Percentiles rank a stretch among this genome's conserved stretches.
Conservation (phyloP, 2,888 invertebrate genomes). For the Tiliacea aurago region DNA sequence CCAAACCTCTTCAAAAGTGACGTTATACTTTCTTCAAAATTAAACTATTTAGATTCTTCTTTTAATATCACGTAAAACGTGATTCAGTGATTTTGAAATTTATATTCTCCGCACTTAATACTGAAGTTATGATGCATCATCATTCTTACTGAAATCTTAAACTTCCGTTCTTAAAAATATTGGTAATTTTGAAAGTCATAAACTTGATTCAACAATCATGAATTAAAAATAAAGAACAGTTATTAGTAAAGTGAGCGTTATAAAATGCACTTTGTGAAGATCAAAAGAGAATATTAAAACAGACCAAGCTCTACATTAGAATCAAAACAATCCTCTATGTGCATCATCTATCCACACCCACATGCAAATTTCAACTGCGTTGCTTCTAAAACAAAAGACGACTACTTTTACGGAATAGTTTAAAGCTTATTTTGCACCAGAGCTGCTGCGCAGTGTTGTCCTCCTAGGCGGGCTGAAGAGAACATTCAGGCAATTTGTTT, state of each 20-base stretch:
- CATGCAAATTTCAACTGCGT: conserved; percentile 20
- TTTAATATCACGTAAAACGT: conserved; percentile 36
- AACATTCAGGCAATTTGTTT: conserved; percentile 79
- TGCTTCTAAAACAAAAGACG: conserved; percentile 43
- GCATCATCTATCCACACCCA: background rate
- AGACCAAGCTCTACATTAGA: background rate
- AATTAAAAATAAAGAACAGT: background rate
- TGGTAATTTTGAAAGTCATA: background rate
- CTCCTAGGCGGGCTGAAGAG: conserved; percentile 65
- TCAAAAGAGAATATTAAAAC: background rate
- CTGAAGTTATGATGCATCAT: conserved; percentile 25
- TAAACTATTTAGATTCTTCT: conserved; percentile 43
- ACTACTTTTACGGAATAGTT: conserved; percentile 61
- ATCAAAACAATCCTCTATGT: background rate
- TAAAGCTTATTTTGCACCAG: conserved; percentile 63
- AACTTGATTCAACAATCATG: background rate
- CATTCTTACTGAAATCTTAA: conserved; percentile 21
- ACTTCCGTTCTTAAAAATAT: conserved; percentile 6
- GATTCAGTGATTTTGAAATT: conserved; percentile 43
- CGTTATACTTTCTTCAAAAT: conserved; percentile 40
- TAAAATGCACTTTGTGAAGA: background rate
- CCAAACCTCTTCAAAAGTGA: conserved; percentile 43
- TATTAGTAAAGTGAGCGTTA: background rate
- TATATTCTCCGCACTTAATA: conserved; percentile 30
- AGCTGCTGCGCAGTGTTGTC: conserved; percentile 64